Base-by-base conservation (phyloP, 2,888 invertebrate species). In the Leptothorax acervorum region DNA sequence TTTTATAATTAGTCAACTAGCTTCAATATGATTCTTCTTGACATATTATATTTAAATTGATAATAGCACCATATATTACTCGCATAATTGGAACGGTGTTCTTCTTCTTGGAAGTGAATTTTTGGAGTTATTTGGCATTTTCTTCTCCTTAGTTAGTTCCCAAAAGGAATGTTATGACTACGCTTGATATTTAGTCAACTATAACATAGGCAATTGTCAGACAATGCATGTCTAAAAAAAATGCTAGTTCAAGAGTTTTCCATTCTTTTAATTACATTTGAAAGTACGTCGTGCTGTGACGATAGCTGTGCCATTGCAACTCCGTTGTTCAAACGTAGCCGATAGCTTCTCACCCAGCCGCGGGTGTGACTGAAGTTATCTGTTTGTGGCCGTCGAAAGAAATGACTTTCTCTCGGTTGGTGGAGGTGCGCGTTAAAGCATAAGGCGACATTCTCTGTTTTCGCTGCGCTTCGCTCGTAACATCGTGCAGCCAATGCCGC, bases 331-430 rank as follows among this genome's bases (percentile, higher is more conserved):
- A 74, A 55, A 62, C 48, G 23, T n/a, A 48, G 28, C 2, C 71
- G 4, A 68, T 68, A 45, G 57, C 35, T 53, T 48, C 57, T 18
- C 74, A 31, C 63, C 39, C 18, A 23, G 51, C 1, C 11, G 31
- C 45, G 57, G 55, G 48, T 60, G 57, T 12, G 35, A 74, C n/a
- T 48, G 55, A 70, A 62, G 39, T 48, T 23, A 51, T 74, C 57
- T 28, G 53, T 55, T 65, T 18, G n/a, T 28, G 51, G 23, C 9
- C 70, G 78, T 45, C 35, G 45, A 65, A 82, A 73, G 83, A 83
- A 81, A 63, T 82, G 55, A 89, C 90, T 89, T 89, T 89, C 89
- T 83, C 89, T 75, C 45, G 42, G 18, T 23, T 28, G 15, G 45
- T 31, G 70, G 57, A n/a, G 39, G 23, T 31, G 39, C 57, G 70